Percentiles rank a stretch among this genome's conserved stretches.
Evolutionary conservation across 2,888 invertebrate genomes (phyloP).

Genomic region (Lomographa bimaculata): DNA sequence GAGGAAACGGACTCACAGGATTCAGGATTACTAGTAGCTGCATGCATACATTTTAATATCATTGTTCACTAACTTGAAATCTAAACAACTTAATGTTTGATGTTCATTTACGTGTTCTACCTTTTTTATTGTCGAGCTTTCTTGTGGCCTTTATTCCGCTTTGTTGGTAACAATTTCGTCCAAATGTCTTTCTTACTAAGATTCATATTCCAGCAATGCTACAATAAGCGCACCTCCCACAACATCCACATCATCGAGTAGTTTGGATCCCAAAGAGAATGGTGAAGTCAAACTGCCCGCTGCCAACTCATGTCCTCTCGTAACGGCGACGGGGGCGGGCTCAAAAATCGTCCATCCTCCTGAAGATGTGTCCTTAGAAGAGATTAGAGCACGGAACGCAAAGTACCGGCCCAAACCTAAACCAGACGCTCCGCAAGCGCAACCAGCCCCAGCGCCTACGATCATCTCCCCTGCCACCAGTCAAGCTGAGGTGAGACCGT

Average conservation of each 20-base stretch:
- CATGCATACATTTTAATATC: no score
- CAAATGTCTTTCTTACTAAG: no score
- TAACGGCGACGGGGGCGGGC: conserved; percentile 91
- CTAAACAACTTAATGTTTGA: no score
- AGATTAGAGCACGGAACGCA: conserved; percentile 88
- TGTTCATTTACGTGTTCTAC: no score
- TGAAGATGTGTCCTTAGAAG: conserved; percentile 95
- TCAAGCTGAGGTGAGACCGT: conserved; percentile 66
- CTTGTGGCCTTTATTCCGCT: no score
- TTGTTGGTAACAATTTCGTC: no score
- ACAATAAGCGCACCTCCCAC: conserved; percentile 89
- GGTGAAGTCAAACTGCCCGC: conserved; percentile 71
- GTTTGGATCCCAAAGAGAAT: conserved; percentile 66
- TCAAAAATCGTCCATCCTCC: conserved; percentile 97
- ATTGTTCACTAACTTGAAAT: no score
- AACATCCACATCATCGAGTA: conserved; percentile 69
- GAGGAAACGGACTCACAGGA: no score
- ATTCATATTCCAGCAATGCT: conserved; percentile 85
- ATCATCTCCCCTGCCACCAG: conserved; percentile 65
- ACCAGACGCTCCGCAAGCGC: conserved; percentile 50
- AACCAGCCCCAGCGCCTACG: conserved; percentile 38
- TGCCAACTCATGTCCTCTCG: conserved; percentile 77
- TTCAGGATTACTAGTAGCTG: no score
- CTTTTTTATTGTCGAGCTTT: no score
- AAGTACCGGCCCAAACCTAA: conserved; percentile 84